Evolutionary conservation across 2,113 vertebrate species (phyloP), one percentile per base, ranked within the genome.

Genomic region (Pristiophorus japonicus): DNA sequence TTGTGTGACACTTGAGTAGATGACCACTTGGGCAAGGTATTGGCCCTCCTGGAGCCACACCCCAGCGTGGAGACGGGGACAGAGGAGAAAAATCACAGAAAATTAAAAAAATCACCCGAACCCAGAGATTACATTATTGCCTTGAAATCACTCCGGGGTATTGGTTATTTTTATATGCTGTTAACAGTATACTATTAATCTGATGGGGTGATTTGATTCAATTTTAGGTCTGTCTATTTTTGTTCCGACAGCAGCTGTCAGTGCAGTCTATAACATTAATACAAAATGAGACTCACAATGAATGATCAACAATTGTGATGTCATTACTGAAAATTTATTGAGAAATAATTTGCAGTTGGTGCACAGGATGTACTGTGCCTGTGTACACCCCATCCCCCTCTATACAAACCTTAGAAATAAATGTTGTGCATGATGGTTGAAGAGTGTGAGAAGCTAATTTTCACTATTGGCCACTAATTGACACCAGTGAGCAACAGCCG

Each of bases 131-230:
- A 34, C 5, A 14, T 88, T 59, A 16, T 90, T 90, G 27, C 27
- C 45, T 70, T 47, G 42, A 70, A 94, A 51, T 70, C 65, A 94
- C 66, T 94, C 93, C 65, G 30, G 63, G 65, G 42, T 94, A 70
- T 66, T n/a, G 59, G 88, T 18, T 94, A 51, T 94, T 94, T 70
- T 47, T 70, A 70, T 73, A 70, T 73, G 87, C 87, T 30, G 87
- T 90, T 90, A 90, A 59, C 87, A 90, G 87, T 30, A 51, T 34
- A 47, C 45, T 47, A 51, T 93, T 51, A 94, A 94, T 70, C 45
- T 94, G 65, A 51, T 73, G 42, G 59, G 88, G 27, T 70, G 92
- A 94, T 94, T 70, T 94, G 66, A 94, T 70, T 94, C 93, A 94
- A 94, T 94, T 70, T 47, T 70, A 51, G 45, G 14, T 47, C 27